Evolutionary conservation across 2,113 vertebrate species (phyloP), one percentile per base, ranked within the genome.

Genomic region (Capreolus pygargus): DNA sequence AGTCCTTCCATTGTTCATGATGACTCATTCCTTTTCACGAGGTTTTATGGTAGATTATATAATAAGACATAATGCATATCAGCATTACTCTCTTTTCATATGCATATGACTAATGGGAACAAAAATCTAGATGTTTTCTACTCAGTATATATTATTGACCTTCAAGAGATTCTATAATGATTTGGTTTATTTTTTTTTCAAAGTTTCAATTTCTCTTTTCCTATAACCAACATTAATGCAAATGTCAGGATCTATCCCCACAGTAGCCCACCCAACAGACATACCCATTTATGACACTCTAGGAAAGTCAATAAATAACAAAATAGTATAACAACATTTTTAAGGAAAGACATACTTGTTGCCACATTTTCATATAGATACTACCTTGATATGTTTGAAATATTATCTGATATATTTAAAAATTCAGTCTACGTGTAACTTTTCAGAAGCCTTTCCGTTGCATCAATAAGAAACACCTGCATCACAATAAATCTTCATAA

Each of bases 191-290:
- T 43, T 52, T 47, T 54, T 60, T 74, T 54, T 84, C 39, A 50
- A 90, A 55, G 6, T 94, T 90, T 96, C 87, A 86, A 58, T 50
- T 86, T 67, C 17, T 17, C 36, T 92, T 94, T 92, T 90, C 81
- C 78, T 86, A 0, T 78, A 90, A 54, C 60, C 64, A 87, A 36
- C 58, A 52, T 82, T 58, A 57, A 25, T 70, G 19, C 95, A 79
- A 96, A 57, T 67, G 11, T 82, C 33, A 55, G 43, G 10, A 39
- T 96, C 30, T 58, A 0, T 55, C 57, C 61, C n/a, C 52, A 58
- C 45, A 47, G 39, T 15, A 70, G 55, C 52, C n/a, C 10, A 58
- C 36, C 33, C 17, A 43, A 86, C 50, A 64, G 33, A 58, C 7
- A 6, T 12, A n/a, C 9, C 47, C 64, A 61, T 23, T 90, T 58